Conservation (phyloP, 2,797 vertebrate genomes). For the Aplochiton taeniatus region DNA sequence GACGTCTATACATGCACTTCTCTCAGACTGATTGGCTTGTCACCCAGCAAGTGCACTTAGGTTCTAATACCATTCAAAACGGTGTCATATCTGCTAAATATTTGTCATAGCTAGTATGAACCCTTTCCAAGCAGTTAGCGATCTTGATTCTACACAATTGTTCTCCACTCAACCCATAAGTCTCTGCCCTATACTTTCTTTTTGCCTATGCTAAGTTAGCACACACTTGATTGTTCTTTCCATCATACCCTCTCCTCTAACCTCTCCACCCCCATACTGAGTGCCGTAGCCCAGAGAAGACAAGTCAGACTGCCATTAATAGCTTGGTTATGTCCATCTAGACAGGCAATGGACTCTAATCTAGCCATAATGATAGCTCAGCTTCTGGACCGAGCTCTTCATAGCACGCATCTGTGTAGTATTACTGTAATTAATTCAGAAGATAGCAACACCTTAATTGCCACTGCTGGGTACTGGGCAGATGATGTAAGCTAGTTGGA, state of each 20-base stretch:
- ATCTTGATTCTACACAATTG: no score
- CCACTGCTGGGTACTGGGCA: conserved; percentile 22
- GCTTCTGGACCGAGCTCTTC: conserved; percentile 30
- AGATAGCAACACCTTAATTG: conserved; percentile 43
- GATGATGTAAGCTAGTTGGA: conserved; percentile 5
- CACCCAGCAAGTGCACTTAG: no score
- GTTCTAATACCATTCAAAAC: no score
- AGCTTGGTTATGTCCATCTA: conserved; percentile 32
- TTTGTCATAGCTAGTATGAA: no score
- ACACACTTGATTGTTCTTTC: conserved; percentile 13
- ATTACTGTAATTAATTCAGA: conserved; percentile 53
- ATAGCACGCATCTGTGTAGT: conserved; percentile 50
- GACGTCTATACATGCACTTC: no score
- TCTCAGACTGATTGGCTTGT: no score
- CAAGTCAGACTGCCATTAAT: conserved; percentile 42
- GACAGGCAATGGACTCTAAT: conserved; percentile 41
- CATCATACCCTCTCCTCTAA: conserved; percentile 11
- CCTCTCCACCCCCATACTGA: conserved; percentile 4
- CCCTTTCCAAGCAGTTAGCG: no score
- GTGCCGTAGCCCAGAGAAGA: conserved; percentile 9
- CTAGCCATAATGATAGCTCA: conserved; percentile 35
- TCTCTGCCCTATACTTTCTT: background rate
- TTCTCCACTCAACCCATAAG: no score
- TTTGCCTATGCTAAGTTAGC: conserved; percentile 9
- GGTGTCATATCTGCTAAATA: no score